phyloP scores from a whole-genome alignment of 2,113 vertebrate genomes.

The Rhabdomys dilectus region DNA sequence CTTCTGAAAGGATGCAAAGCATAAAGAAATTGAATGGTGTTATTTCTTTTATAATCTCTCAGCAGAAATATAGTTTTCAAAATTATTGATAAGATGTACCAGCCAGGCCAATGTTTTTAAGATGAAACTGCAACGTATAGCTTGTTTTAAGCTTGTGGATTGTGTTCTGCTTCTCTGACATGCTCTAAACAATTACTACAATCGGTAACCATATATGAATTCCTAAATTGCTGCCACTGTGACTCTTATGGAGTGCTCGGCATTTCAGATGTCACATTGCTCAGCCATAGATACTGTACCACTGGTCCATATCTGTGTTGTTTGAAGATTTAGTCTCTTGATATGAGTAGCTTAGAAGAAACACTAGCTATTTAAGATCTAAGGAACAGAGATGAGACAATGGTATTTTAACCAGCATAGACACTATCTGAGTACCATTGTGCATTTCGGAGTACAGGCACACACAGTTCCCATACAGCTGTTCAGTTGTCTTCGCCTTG shows the following conservation, averaged over 20 bases:
- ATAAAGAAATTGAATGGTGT: slow-evolving; percentile 74
- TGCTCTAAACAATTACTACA: slow-evolving; percentile 73
- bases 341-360: slow-evolving; percentile 40
- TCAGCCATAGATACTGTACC: slow-evolving; percentile 11
- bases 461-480: neutral
- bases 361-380: slow-evolving; percentile 36
- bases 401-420: slow-evolving; percentile 22
- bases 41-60: slow-evolving; percentile 76
- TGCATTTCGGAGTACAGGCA: slow-evolving; percentile 40
- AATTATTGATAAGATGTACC: slow-evolving; percentile 70
- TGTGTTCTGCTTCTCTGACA: slow-evolving; percentile 59
- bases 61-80: slow-evolving; percentile 70
- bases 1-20: slow-evolving; percentile 74
- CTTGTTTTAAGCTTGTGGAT: slow-evolving; percentile 58
- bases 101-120: slow-evolving; percentile 69
- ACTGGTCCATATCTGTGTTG: neutral
- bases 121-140: slow-evolving; percentile 49
- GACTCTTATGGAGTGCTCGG: slow-evolving; percentile 52
- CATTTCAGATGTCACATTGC: slow-evolving; percentile 44
- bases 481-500: neutral
- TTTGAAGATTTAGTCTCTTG: slow-evolving; percentile 36
- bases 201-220: slow-evolving; percentile 74
- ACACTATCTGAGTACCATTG: neutral
- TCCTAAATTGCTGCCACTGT: slow-evolving; percentile 49
- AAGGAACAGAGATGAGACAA: slow-evolving; percentile 46